Base-by-base conservation (phyloP, 1,140 invertebrate genomes). In the Heliconius congener region DNA sequence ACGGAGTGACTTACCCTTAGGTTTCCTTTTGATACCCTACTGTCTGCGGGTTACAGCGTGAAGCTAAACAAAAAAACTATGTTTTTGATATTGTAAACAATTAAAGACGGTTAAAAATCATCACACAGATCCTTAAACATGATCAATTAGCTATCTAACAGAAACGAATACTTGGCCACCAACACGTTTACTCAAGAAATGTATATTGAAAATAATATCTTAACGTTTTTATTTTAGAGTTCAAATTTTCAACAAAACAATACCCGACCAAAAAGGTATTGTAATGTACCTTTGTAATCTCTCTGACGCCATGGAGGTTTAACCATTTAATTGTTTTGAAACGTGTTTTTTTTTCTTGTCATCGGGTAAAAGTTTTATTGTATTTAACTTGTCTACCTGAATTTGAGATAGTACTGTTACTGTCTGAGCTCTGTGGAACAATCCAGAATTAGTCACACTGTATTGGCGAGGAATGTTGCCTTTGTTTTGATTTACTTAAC, bases 211-310 rank as follows among this genome's bases (percentile, higher is more conserved):
- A 83, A 86, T 73, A 23, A 27, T 66, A 81, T 83, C 82, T 83
- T 85, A 84, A 74, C 23, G 9, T 19, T 18, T 78, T 75, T 11
- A 42, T 37, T 18, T 73, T 83, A 85, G 78, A 73, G 82, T 66
- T 82, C 84, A 76, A 75, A 78, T 76, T 81, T 85, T 8, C 75
- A 73, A 82, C 71, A 81, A 82, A 70, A 71, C 73, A 11, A 42
- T 9, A 76, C 83, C 66, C 30, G 60, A 57, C 75, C 84, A 90
- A 91, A 92, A 89, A 87, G 87, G 23, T 23, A 23, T 90, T 90
- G 92, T 91, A 94, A 93, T 87, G 23, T 23, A 92, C 88, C 87
- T 87, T 91, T 91, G 90, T 94, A 93, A 93, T 93, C 90, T 90
- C 83, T 77, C 87, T 93, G 92, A 94, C 93, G 93, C 93, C 93